Conservation (phyloP, 2,113 vertebrate genomes). For the Tachycineta bicolor region DNA sequence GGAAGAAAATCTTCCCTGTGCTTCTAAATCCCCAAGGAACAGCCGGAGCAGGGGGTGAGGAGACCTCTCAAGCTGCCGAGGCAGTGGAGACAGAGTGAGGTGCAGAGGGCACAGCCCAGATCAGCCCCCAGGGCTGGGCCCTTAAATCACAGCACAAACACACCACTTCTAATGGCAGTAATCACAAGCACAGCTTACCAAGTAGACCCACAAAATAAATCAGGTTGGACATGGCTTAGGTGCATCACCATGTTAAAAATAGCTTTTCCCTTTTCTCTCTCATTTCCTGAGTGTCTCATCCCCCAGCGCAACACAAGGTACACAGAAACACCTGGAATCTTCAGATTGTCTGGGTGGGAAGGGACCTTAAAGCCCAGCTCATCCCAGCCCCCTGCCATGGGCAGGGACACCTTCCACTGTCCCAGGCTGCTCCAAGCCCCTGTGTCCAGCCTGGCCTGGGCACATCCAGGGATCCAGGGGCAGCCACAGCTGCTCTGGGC, state of each 20-base stretch:
- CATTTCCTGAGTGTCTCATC: not conserved
- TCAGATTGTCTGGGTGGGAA: not conserved
- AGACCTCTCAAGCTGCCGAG: not conserved
- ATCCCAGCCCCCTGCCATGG: not conserved
- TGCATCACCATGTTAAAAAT: not conserved
- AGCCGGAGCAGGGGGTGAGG: not conserved
- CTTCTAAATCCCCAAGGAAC: not conserved
- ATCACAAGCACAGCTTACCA: not conserved
- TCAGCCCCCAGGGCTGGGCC: not conserved
- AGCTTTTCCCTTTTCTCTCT: not conserved
- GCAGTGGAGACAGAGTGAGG: rapidly evolving
- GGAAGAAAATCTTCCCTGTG: not conserved
- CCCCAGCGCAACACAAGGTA: rapidly evolving
- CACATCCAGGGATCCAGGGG: not conserved
- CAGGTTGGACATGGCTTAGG: not conserved
- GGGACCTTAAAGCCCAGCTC: not conserved
- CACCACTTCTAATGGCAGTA: not conserved
- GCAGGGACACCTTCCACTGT: not conserved
- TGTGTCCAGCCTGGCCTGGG: rapidly evolving
- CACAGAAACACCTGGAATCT: not conserved
- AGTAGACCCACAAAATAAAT: not conserved
- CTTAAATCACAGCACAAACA: not conserved
- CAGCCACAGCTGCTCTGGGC: not conserved
- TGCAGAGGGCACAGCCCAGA: rapidly evolving
- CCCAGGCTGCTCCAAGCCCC: rapidly evolving